These are phyloP conservation scores for Bergia sp. DNA, from an alignment of 92 coral and sea anemone genomes.

Conservation along the genomic window DNA sequence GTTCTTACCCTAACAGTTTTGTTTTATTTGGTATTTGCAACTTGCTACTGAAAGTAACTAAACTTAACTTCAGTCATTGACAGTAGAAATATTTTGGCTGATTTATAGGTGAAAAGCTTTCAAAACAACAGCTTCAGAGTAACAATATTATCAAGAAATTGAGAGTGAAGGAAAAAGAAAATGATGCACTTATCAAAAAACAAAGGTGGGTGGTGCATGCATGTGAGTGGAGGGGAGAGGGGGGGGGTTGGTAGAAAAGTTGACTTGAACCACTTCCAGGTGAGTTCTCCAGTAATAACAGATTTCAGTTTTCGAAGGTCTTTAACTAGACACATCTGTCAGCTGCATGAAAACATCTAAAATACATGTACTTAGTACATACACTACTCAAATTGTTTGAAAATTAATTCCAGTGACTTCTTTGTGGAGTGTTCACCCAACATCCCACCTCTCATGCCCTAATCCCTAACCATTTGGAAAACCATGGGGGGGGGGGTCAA, in stretches of 20 bases:
- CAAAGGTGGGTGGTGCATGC: constrained; percentile 58
- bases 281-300: too few relatives aligned
- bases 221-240: neutral
- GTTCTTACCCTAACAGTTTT: too few relatives aligned
- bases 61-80: neutral
- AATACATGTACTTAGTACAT: too few relatives aligned
- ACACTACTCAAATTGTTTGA: neutral
- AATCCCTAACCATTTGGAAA: too few relatives aligned
- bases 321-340: neutral
- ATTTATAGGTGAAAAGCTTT: constrained; percentile 90
- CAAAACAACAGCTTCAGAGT: constrained; percentile 93
- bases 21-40: neutral
- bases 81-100: neutral
- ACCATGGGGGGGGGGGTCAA: too few relatives aligned
- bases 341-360: neutral
- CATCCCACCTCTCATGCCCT: too few relatives aligned
- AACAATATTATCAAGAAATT: constrained; percentile 90
- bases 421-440: too few relatives aligned
- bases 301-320: too few relatives aligned
- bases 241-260: neutral
- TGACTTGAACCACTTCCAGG: neutral
- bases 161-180: constrained; percentile 94
- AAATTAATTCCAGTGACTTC: too few relatives aligned
- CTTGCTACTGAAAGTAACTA: neutral
- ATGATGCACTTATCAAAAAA: constrained; percentile 70